Evolutionary conservation across 2,113 vertebrate species (phyloP).

Genomic region (Orthonyx spaldingii): DNA sequence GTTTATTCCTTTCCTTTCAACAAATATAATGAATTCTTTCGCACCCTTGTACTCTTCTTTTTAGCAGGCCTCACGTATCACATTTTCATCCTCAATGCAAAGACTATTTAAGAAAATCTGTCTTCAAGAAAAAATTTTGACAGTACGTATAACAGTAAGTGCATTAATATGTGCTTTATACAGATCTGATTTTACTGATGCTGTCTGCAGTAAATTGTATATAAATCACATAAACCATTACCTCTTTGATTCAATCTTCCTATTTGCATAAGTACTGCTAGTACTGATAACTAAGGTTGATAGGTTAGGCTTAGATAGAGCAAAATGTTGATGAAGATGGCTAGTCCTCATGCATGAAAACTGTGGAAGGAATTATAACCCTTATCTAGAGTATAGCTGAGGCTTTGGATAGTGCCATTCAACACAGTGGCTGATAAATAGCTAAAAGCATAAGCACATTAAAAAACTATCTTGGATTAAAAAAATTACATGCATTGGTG

Average conservation of each 20-base stretch:
- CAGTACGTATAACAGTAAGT: not conserved
- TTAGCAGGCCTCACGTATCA: not conserved
- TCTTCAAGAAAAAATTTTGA: not conserved
- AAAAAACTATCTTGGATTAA: not conserved
- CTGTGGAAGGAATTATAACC: not conserved
- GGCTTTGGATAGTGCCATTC: not conserved
- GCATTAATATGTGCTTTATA: not conserved
- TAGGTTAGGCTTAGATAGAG: not conserved
- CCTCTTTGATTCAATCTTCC: not conserved
- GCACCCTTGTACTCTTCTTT: not conserved
- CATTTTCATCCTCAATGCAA: not conserved
- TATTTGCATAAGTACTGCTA: not conserved
- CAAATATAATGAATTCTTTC: not conserved
- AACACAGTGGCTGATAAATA: not conserved
- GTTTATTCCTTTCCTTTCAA: conserved; percentile 14
- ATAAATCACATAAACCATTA: not conserved
- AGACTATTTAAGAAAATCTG: not conserved
- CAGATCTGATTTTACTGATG: not conserved
- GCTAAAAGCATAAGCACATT: not conserved
- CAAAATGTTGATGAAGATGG: not conserved
- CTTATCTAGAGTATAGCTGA: not conserved
- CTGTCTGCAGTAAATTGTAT: not conserved
- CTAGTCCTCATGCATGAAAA: not conserved
- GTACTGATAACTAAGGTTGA: not conserved
- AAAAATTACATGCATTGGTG: not conserved